phyloP scores from a whole-genome alignment of 1,140 invertebrate genomes.

The Neodiprion virginianus region DNA sequence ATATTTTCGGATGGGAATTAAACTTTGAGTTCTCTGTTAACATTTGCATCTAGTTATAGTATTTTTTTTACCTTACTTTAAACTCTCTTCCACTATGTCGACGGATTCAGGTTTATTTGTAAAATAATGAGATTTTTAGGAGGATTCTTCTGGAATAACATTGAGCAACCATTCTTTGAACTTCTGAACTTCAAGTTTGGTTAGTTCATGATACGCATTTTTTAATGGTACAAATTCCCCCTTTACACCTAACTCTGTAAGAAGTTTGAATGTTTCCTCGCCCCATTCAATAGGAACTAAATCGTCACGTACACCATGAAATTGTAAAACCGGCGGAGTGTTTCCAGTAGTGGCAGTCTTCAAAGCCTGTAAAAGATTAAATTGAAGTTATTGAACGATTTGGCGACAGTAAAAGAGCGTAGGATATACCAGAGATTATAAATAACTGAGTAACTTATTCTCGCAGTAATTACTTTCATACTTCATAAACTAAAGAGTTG shows the following conservation, averaged over 20 bases:
- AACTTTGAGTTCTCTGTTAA: too few species aligned
- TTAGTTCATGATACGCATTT: conserved; percentile 65
- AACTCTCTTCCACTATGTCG: too few species aligned
- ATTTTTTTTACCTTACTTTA: too few species aligned
- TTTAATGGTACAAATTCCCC: conserved; percentile 60
- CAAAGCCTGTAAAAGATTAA: conserved; percentile 35
- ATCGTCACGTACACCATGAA: conserved; percentile 58
- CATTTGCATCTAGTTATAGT: too few species aligned
- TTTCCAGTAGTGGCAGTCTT: conserved; percentile 19
- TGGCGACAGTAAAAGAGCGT: not conserved
- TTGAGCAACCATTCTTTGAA: conserved; percentile 63
- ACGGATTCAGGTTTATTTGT: too few species aligned
- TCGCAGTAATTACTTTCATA: conserved; percentile 34
- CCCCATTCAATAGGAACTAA: conserved; percentile 66
- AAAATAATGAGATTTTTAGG: too few species aligned
- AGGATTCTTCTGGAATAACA: conserved; percentile 47
- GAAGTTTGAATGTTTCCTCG: conserved; percentile 55
- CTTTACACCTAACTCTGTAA: conserved; percentile 59
- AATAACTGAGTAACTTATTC: conserved; percentile 9
- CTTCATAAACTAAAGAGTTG: conserved; percentile 69
- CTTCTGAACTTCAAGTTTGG: conserved; percentile 56
- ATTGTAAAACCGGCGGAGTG: conserved; percentile 48
- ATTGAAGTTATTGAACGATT: conserved; percentile 4
- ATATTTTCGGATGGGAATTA: too few species aligned
- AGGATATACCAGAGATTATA: not conserved